phyloP scores from a whole-genome alignment of 2,888 invertebrate species.

The Aricia artaxerxes region DNA sequence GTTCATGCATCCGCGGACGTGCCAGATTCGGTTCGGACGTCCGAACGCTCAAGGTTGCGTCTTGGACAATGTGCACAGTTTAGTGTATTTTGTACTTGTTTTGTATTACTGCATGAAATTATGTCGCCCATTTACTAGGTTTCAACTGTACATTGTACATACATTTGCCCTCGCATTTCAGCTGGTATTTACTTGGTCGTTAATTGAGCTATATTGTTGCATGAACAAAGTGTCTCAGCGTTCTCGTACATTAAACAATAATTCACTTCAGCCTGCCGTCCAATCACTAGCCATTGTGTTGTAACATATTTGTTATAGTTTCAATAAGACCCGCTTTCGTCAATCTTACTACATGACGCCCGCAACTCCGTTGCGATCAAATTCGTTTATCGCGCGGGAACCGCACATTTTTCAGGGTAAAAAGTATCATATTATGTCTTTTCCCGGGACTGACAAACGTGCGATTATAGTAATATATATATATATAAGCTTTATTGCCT shows the following conservation, averaged over 20 bases:
- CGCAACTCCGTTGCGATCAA: not conserved
- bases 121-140: not conserved
- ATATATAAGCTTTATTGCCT: no score
- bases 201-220: constrained; percentile 16
- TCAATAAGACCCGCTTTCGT: not conserved
- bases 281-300: not conserved
- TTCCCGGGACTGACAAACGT: no score
- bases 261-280: not conserved
- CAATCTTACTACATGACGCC: not conserved
- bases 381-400: not conserved
- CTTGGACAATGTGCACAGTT: no score
- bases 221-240: constrained; percentile 15
- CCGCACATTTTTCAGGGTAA: not conserved
- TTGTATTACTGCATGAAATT: no score
- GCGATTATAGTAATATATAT: no score
- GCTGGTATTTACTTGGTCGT: constrained; percentile 1
- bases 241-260: constrained; percentile 1
- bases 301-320: not conserved
- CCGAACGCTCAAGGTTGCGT: no score
- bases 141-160: not conserved
- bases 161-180: not conserved
- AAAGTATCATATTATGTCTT: no score
- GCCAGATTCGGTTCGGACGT: no score
- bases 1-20: no score
- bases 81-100: no score